Percentiles rank a stretch among this genome's conserved stretches.
Evolutionary conservation across 1,140 invertebrate species (phyloP).

Genomic region (Brachionus asplanchnoidis): DNA sequence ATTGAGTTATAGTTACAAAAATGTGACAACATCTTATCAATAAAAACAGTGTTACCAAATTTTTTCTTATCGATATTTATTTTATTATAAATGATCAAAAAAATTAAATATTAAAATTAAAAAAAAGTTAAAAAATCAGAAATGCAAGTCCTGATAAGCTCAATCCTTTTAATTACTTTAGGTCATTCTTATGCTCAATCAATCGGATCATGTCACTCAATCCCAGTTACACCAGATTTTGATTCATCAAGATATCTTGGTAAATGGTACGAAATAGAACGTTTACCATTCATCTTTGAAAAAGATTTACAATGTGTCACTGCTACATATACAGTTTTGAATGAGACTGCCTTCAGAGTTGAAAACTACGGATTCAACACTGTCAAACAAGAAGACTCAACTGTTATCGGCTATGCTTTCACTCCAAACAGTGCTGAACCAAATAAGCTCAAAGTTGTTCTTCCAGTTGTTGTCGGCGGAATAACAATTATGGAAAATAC

Average conservation of each 20-base stretch:
- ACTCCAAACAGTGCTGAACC: background rate
- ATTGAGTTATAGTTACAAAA: background rate
- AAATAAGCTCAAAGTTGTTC: constrained; percentile 5
- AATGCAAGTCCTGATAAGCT: background rate
- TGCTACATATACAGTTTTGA: background rate
- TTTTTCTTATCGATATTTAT: constrained; percentile 1
- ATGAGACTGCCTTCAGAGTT: constrained; percentile 14
- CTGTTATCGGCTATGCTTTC: background rate
- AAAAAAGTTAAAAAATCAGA: background rate
- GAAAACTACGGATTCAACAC: constrained; percentile 15
- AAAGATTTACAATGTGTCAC: constrained; percentile 25
- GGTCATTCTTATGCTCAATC: background rate
- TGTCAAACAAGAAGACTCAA: background rate
- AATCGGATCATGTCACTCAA: background rate
- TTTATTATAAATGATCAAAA: background rate
- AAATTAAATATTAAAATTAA: background rate
- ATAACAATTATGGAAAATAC: constrained; percentile 1
- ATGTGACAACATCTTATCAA: background rate
- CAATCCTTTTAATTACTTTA: background rate
- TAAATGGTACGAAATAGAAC: constrained; percentile 24
- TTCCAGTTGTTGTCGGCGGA: constrained; percentile 3
- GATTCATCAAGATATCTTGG: background rate
- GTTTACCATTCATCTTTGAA: constrained; percentile 15
- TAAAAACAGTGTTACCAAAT: background rate
- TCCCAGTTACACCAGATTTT: background rate